A percentile compares a stretch with the other conserved stretches of the same genome.
Evolutionary conservation across 1,140 invertebrate species (phyloP).

Genomic region (Nymphalis io): DNA sequence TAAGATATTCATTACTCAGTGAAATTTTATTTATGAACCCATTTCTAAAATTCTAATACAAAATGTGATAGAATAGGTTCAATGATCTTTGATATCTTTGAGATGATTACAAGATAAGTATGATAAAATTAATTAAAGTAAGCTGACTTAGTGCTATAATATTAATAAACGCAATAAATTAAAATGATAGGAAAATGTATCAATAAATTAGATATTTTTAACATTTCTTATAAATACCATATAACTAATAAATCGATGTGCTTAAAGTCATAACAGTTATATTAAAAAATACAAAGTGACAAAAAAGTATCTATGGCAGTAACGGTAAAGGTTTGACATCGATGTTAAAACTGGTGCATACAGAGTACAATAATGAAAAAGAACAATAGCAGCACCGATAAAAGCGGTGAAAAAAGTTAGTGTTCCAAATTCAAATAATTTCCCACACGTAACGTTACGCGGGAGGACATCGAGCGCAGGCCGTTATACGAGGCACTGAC

Average conservation of each 20-base stretch:
- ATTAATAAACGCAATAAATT: too few relatives aligned
- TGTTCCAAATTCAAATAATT: slow-evolving; percentile 80
- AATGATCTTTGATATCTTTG: background rate
- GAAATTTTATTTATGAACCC: too few relatives aligned
- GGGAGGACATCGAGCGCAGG: slow-evolving; percentile 74
- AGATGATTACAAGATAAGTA: background rate
- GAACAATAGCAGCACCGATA: slow-evolving; percentile 70
- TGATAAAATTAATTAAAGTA: too few relatives aligned
- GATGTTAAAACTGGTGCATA: slow-evolving; percentile 57
- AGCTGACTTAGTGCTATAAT: too few relatives aligned
- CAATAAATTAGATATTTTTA: slow-evolving; percentile 1
- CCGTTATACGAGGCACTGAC: slow-evolving; percentile 79
- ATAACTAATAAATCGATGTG: background rate
- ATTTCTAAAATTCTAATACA: too few relatives aligned
- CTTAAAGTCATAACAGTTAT: background rate
- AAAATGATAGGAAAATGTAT: background rate
- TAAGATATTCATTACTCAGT: too few relatives aligned
- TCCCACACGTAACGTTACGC: slow-evolving; percentile 80
- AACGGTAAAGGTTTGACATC: slow-evolving; percentile 65
- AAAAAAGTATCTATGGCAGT: slow-evolving; percentile 34
- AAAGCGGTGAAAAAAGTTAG: slow-evolving; percentile 66
- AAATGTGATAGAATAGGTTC: background rate
- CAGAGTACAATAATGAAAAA: slow-evolving; percentile 64
- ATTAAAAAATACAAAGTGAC: slow-evolving; percentile 3
- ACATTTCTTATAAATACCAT: background rate